Conservation (phyloP, 2,888 invertebrate genomes). For the Eristalis intricaria region DNA sequence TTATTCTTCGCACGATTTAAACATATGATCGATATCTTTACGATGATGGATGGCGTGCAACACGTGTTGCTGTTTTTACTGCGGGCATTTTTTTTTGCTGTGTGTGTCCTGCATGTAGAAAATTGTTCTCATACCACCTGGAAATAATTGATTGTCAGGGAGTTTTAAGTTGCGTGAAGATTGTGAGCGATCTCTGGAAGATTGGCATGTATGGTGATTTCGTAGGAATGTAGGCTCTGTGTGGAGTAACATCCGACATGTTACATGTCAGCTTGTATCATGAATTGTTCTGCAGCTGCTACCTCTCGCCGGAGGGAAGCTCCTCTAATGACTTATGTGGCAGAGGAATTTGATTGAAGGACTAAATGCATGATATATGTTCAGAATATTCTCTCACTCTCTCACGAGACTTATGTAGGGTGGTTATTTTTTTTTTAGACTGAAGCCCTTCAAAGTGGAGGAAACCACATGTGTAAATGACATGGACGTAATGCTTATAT, state of each 20-base stretch:
- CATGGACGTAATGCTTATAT: no score
- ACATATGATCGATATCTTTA: slow-evolving; percentile 47
- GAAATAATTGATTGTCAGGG: slow-evolving; percentile 31
- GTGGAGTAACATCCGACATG: background rate
- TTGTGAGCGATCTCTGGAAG: background rate
- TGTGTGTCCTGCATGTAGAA: slow-evolving; percentile 30
- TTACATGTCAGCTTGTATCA: background rate
- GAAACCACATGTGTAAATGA: no score
- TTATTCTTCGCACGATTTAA: slow-evolving; percentile 16
- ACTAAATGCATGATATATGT: no score
- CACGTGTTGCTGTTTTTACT: slow-evolving; percentile 45
- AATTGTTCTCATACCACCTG: slow-evolving; percentile 12
- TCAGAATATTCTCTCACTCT: no score
- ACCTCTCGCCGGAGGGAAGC: background rate
- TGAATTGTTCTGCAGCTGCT: background rate
- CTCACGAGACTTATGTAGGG: no score
- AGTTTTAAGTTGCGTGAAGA: slow-evolving; percentile 22
- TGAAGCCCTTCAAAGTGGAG: no score
- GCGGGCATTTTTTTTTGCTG: slow-evolving; percentile 20
- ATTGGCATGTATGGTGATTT: slow-evolving; percentile 3
- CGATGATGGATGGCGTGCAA: slow-evolving; percentile 61
- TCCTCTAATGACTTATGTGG: background rate
- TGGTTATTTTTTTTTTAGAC: no score
- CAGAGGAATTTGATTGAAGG: background rate
- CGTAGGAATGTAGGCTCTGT: background rate